phyloP scores from a whole-genome alignment of 1,140 invertebrate genomes.

The Ceratosolen fusciceps region DNA sequence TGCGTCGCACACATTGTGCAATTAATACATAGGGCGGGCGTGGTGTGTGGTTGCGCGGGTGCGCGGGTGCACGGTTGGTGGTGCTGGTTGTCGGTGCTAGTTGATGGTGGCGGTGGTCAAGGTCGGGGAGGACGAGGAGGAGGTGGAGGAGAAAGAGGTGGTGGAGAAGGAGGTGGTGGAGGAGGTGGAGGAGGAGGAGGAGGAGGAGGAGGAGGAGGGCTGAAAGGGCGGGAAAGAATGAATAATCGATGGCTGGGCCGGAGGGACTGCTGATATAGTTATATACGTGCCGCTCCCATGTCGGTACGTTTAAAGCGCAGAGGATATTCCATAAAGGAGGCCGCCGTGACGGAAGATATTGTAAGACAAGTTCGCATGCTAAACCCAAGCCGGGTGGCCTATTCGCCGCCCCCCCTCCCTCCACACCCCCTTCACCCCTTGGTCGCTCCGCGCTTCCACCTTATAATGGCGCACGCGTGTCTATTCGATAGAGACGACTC shows the following conservation, averaged over 20 bases:
- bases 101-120: too few species aligned
- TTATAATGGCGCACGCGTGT: not conserved
- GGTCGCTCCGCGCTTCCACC: not conserved
- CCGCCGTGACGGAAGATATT: conserved; percentile 70
- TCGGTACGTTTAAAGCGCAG: conserved; percentile 63
- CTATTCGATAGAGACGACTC: not conserved
- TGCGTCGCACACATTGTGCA: too few species aligned
- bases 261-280: conserved; percentile 21
- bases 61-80: too few species aligned
- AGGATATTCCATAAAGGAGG: conserved; percentile 66
- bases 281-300: conserved; percentile 42
- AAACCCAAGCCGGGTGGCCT: conserved; percentile 62
- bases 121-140: too few species aligned
- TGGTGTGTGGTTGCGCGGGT: too few species aligned
- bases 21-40: too few species aligned
- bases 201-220: not conserved
- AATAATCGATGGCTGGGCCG: conserved; percentile 33
- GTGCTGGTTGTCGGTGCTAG: too few species aligned
- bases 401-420: conserved; percentile 34
- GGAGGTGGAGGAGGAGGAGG: not conserved
- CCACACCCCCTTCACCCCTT: conserved; percentile 29
- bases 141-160: too few species aligned
- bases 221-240: conserved; percentile 2
- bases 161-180: too few species aligned
- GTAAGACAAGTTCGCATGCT: conserved; percentile 65